Conservation (phyloP, 2,888 invertebrate species). For the Erebia palarica region DNA sequence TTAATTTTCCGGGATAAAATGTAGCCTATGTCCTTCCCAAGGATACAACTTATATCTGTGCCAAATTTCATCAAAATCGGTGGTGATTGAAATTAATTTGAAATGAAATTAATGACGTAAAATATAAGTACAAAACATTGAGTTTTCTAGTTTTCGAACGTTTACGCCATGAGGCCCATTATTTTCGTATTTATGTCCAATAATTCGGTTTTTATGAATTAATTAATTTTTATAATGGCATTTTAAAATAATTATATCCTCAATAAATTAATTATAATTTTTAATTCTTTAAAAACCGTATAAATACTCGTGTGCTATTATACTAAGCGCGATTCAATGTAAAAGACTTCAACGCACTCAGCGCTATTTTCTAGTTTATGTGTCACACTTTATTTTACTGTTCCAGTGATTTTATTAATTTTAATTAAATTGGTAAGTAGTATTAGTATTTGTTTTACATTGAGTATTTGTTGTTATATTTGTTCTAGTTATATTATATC, state of each 20-base stretch:
- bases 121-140: not conserved
- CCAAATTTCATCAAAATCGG: too few relatives aligned
- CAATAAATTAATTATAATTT: constrained; percentile 10
- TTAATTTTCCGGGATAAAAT: too few relatives aligned
- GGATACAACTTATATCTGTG: too few relatives aligned
- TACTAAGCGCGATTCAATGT: constrained; percentile 18
- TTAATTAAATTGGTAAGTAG: not conserved
- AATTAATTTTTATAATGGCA: not conserved
- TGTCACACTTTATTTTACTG: not conserved
- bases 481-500: too few relatives aligned
- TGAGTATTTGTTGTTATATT: too few relatives aligned
- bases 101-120: too few relatives aligned
- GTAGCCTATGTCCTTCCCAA: too few relatives aligned
- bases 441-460: not conserved
- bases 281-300: not conserved
- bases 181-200: not conserved
- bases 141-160: not conserved
- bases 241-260: constrained; percentile 19
- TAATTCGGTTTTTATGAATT: not conserved
- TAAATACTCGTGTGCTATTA: not conserved
- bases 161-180: not conserved
- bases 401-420: not conserved
- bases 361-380: not conserved
- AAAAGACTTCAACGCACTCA: constrained; percentile 34
- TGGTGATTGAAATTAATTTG: too few relatives aligned